A percentile compares a stretch with the other conserved stretches of the same genome.
Evolutionary conservation across 2,113 vertebrate genomes (phyloP).

Genomic region (Eolophus roseicapilla): DNA sequence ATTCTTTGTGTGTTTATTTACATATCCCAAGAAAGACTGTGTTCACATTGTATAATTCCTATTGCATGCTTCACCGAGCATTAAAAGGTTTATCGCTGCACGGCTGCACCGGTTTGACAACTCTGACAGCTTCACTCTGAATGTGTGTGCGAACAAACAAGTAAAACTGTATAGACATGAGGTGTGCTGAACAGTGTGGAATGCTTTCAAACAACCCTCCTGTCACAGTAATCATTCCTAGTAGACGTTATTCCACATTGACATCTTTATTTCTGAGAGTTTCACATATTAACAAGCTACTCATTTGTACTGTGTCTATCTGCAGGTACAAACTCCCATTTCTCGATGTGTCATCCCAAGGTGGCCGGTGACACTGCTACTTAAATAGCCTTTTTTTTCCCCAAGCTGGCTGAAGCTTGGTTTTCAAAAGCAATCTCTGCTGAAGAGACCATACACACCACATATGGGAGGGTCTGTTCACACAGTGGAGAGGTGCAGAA

Average conservation of each 20-base stretch:
- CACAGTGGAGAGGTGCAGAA: fast-evolving
- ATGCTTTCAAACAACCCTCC: neutral
- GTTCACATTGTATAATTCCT: neutral
- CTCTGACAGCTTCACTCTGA: conserved; percentile 42
- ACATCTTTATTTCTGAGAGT: neutral
- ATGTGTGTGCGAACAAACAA: neutral
- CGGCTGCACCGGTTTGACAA: conserved; percentile 32
- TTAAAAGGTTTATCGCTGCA: neutral
- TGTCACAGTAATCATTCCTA: neutral
- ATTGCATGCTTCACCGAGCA: conserved; percentile 19
- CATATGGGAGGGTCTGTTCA: no score
- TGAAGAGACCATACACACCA: neutral
- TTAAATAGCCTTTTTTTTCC: neutral
- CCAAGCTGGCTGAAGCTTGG: neutral
- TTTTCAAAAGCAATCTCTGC: neutral
- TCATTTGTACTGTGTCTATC: neutral
- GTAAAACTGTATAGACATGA: neutral
- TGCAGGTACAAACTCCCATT: neutral
- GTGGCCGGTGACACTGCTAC: neutral
- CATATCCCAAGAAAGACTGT: neutral
- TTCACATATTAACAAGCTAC: neutral
- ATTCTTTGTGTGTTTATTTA: conserved; percentile 30
- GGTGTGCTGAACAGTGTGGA: neutral
- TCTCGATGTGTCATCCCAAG: neutral
- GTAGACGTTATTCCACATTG: neutral